A percentile compares a stretch with the other conserved stretches of the same genome.
These are phyloP conservation scores for Tachuris rubrigastra DNA, from an alignment of 2,113 vertebrate species.

Conservation along the genomic window DNA sequence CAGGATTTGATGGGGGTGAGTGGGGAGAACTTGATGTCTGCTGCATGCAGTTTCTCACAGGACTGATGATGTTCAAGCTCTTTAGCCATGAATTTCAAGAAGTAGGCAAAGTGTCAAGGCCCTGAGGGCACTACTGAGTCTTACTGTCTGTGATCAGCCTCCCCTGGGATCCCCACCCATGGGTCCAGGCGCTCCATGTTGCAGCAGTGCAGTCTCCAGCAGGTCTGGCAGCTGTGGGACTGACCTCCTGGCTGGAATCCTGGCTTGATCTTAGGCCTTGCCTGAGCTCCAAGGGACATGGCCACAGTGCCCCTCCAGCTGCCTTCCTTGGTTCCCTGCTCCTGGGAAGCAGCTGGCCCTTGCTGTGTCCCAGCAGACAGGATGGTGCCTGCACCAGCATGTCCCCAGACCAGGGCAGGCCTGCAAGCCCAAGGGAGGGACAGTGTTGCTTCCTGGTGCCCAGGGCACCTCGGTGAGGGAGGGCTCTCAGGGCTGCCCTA, in stretches of 20 bases:
- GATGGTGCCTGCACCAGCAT: not conserved
- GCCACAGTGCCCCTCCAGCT: not conserved
- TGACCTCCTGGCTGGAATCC: not conserved
- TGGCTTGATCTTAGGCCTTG: not conserved
- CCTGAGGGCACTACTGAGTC: not conserved
- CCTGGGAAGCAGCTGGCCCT: not conserved
- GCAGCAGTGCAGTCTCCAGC: not conserved
- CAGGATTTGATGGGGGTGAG: no score
- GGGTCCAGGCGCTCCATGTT: not conserved
- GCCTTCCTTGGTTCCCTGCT: not conserved
- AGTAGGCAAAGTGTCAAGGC: not conserved
- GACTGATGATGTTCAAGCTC: not conserved
- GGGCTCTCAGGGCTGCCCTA: not conserved
- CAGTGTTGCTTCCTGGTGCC: not conserved
- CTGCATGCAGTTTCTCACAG: not conserved
- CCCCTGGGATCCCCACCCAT: not conserved
- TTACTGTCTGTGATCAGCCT: not conserved
- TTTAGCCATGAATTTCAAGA: not conserved
- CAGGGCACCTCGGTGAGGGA: rapidly evolving
- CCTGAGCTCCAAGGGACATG: not conserved
- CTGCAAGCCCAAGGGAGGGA: not conserved
- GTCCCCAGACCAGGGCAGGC: not conserved
- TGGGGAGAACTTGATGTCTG: not conserved
- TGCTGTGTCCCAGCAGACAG: not conserved
- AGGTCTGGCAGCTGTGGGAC: not conserved